Evolutionary conservation across 2,888 invertebrate species (phyloP).

Genomic region (Macaria notata): DNA sequence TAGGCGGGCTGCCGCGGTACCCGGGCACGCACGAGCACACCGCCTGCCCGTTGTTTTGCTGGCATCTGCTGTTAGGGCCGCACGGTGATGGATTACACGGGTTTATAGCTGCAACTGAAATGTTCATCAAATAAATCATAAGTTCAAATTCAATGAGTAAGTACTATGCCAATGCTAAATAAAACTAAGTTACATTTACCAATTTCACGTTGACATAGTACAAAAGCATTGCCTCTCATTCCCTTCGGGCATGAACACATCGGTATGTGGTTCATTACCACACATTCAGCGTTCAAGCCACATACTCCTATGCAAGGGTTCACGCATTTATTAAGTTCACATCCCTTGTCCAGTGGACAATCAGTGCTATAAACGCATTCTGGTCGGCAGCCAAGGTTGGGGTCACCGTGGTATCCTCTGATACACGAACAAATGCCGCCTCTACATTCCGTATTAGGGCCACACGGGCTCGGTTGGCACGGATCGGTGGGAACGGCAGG

Average conservation of each 20-base stretch:
- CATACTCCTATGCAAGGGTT: constrained; percentile 89
- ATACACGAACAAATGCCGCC: constrained; percentile 84
- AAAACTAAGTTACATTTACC: constrained; percentile 58
- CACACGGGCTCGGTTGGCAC: constrained; percentile 85
- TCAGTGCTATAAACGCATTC: constrained; percentile 87
- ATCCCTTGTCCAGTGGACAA: constrained; percentile 84
- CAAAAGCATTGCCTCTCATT: constrained; percentile 86
- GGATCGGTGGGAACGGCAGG: constrained; percentile 62
- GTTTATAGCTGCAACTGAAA: constrained; percentile 67
- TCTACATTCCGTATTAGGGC: constrained; percentile 82
- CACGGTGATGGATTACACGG: constrained; percentile 91
- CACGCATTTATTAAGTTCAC: constrained; percentile 86
- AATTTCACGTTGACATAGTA: constrained; percentile 78
- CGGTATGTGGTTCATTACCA: constrained; percentile 87
- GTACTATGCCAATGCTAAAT: too few relatives aligned
- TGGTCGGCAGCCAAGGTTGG: constrained; percentile 85
- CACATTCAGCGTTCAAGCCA: constrained; percentile 86
- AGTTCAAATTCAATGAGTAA: too few relatives aligned
- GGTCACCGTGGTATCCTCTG: constrained; percentile 85
- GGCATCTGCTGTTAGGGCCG: constrained; percentile 89
- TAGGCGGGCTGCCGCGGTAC: constrained; percentile 88
- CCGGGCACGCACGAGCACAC: constrained; percentile 88
- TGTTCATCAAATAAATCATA: neutral
- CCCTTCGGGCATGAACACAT: constrained; percentile 87
- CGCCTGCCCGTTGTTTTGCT: constrained; percentile 85